Base-by-base conservation (phyloP, 2,113 vertebrate species). In the Odocoileus hemionus region DNA sequence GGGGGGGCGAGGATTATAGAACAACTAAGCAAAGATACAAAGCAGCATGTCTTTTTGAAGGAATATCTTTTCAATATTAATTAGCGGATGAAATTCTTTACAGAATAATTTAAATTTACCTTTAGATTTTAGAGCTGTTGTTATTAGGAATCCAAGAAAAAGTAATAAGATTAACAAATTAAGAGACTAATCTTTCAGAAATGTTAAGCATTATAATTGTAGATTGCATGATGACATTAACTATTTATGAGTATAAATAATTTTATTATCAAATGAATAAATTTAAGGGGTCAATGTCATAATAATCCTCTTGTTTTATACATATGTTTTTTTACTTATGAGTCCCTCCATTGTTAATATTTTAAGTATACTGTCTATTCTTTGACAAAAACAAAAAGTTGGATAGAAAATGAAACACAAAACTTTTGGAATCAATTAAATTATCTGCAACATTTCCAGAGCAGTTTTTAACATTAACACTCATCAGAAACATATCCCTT, bases 101-200 rank as follows among this genome's bases (percentile, higher is more conserved):
- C 21, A 86, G 25, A 80, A 91, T 45, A 89, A 43, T 64, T 70
- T 50, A 8, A 92, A 45, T 45, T 55, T 94, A 15, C 7, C 23
- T 96, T 92, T 45, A 82, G 17, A 82, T 83, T 60, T 90, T 61
- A 82, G 15, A 79, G 43, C 7, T 89, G 60, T 85, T 86, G 15
- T 85, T 89, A 80, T 85, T 33, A 86, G 30, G 43, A 85, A 89
- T 50, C 61, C 28, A 92, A 79, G 61, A 92, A 92, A 90, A 97
- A 74, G 6, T 89, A 80, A 52, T 45, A 28, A 90, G 47, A 76
- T 43, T 85, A 94, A 94, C 45, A 85, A 78, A 47, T 52, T 70
- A 93, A 85, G 47, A 36, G 3, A 83, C 1, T 79, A 94, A 92
- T 57, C 28, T 78, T 94, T 79, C 4, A 91, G 33, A 93, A 95